These are phyloP conservation scores for Orussus abietinus DNA, from an alignment of 1,140 invertebrate species.

Conservation along the genomic window DNA sequence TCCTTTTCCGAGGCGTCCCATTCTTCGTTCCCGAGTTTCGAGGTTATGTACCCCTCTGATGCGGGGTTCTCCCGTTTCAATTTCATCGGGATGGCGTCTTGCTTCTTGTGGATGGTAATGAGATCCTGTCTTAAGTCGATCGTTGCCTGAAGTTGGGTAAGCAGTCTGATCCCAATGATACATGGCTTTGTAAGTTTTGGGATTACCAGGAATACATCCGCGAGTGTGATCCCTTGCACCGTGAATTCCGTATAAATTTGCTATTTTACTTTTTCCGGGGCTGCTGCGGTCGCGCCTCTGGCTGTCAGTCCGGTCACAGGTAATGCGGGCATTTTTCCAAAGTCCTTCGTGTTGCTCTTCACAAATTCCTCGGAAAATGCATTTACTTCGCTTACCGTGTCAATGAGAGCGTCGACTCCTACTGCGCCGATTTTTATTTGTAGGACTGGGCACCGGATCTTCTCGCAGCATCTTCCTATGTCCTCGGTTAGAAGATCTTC, in stretches of 20 bases:
- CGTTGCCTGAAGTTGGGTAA: background rate
- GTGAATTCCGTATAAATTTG: background rate
- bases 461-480: too few relatives aligned
- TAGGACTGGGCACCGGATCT: too few relatives aligned
- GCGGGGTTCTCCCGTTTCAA: background rate
- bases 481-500: too few relatives aligned
- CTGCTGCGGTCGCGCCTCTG: constrained; percentile 2
- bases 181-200: constrained; percentile 4
- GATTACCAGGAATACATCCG: background rate
- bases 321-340: background rate
- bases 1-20: constrained; percentile 1
- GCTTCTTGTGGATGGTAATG: background rate
- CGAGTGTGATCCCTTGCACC: background rate
- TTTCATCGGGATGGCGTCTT: background rate
- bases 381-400: constrained; percentile 6
- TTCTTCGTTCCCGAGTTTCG: too few relatives aligned
- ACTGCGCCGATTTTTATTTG: background rate
- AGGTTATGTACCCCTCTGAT: too few relatives aligned
- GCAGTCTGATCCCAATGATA: constrained; percentile 2
- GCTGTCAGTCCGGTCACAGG: background rate
- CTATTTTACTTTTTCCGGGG: background rate
- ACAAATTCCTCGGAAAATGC: constrained; percentile 3
- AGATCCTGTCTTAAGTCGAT: background rate
- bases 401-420: background rate
- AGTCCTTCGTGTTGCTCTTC: background rate